Evolutionary conservation across 1,140 invertebrate species (phyloP), one percentile per base, ranked within the genome.

Genomic region (Lamellibrachia luymesi): DNA sequence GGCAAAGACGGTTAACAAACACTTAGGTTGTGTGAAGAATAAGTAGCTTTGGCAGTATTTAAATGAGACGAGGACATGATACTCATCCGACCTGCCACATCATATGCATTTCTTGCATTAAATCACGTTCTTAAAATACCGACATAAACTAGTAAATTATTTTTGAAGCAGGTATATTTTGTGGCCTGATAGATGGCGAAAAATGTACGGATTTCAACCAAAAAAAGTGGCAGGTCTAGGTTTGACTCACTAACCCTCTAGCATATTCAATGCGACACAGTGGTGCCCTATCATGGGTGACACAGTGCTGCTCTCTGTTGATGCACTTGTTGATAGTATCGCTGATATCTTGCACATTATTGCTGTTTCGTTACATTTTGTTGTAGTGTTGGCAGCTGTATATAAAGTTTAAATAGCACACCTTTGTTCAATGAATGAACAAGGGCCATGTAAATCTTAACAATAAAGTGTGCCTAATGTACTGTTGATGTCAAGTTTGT

Each of bases 321-420:
- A 80, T 80, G 64, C 64, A 80, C 64, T 80, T 80, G 64, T 80
- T 80, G 64, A 80, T 80, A 80, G 17, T 80, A 80, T 80, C 64
- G 25, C 64, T 17, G 64, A 80, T 22, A 80, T 80, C 64, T 80
- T 80, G 13, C 6, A 80, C 13, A 4, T 80, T 17, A 80, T 80
- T 80, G 64, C 64, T 22, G 64, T 80, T 80, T 22, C 13, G 25
- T 80, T 80, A 80, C 17, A 22, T 80, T 80, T 80, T 80, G 64
- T 80, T 80, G 64, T 22, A 10, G 13, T 80, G 64, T 80, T 80
- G 64, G 64, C 64, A 80, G 64, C 64, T 80, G 64, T 80, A 80
- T 80, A 80, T 80, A 80, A 80, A 80, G 64, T 80, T 80, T 80
- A 80, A 80, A 80, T 80, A 80, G 64, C 64, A 80, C 64, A 80